Conservation (phyloP, 1,140 invertebrate species). For the Pentalonia nigronervosa region DNA sequence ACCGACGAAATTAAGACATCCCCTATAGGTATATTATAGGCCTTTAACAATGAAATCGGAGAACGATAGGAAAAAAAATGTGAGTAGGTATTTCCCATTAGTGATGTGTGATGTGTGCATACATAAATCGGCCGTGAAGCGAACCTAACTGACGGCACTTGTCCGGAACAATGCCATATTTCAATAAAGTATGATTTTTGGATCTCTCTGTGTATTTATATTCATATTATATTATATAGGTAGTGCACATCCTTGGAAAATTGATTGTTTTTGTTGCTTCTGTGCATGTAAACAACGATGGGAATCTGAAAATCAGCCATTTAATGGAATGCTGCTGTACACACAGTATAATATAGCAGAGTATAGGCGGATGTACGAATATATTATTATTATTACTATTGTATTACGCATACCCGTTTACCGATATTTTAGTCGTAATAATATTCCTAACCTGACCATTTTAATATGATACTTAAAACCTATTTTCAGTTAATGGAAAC, state of each 20-base stretch:
- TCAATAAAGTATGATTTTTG: slow-evolving; percentile 31
- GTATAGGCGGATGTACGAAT: neutral
- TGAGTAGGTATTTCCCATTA: slow-evolving; percentile 41
- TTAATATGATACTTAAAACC: neutral
- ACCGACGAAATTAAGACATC: slow-evolving; percentile 47
- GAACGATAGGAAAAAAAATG: slow-evolving; percentile 2
- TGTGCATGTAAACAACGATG: slow-evolving; percentile 30
- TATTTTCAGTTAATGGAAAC: neutral
- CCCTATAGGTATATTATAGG: neutral
- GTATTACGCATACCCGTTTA: neutral
- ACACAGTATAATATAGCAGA: neutral
- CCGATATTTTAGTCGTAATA: neutral
- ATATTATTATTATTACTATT: neutral
- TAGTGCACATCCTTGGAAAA: slow-evolving; percentile 42
- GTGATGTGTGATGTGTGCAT: neutral
- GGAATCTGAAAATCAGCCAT: slow-evolving; percentile 21
- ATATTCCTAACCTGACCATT: neutral
- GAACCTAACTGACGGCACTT: slow-evolving; percentile 55
- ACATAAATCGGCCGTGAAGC: slow-evolving; percentile 58
- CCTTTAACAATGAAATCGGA: slow-evolving; percentile 43
- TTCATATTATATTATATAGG: too few species aligned
- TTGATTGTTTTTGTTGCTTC: slow-evolving; percentile 38
- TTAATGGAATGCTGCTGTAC: neutral
- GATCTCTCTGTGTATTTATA: neutral
- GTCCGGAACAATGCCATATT: slow-evolving; percentile 53